Evolutionary conservation across 2,797 vertebrate genomes (phyloP).

Genomic region (Sphaeramia orbicularis): DNA sequence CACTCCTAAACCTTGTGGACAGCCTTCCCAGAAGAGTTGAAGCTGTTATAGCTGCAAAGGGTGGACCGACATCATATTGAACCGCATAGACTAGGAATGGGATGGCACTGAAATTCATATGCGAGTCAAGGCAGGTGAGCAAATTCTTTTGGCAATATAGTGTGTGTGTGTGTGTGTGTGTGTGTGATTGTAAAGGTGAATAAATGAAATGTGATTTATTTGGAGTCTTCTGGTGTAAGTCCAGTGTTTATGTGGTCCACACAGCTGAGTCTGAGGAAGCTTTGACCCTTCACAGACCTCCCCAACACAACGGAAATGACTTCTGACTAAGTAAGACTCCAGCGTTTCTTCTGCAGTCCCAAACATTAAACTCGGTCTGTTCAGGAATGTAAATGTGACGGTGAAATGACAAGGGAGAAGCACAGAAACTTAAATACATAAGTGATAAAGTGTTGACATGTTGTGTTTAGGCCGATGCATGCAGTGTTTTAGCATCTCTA

Average conservation of each 20-base stretch:
- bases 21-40: too few relatives aligned
- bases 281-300: slow-evolving; percentile 71
- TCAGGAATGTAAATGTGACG: slow-evolving; percentile 34
- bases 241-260: slow-evolving; percentile 73
- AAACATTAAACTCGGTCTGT: slow-evolving; percentile 15
- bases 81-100: too few relatives aligned
- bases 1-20: too few relatives aligned
- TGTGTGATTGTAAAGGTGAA: too few relatives aligned
- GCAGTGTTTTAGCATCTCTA: background rate
- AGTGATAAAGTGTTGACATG: too few relatives aligned
- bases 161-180: too few relatives aligned
- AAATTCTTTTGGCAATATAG: too few relatives aligned
- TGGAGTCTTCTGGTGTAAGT: too few relatives aligned
- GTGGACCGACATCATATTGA: too few relatives aligned
- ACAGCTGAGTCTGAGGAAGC: slow-evolving; percentile 56
- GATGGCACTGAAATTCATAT: too few relatives aligned
- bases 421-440: background rate
- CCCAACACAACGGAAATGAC: slow-evolving; percentile 70
- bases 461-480: background rate
- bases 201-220: slow-evolving; percentile 16
- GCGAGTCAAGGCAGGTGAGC: too few relatives aligned
- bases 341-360: slow-evolving; percentile 7
- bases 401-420: slow-evolving; percentile 8
- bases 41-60: too few relatives aligned
- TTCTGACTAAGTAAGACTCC: slow-evolving; percentile 46